Percentiles rank a stretch among this genome's conserved stretches.
Evolutionary conservation across 92 coral and sea anemone species (phyloP).

Genomic region (Scolanthus callimorphus): DNA sequence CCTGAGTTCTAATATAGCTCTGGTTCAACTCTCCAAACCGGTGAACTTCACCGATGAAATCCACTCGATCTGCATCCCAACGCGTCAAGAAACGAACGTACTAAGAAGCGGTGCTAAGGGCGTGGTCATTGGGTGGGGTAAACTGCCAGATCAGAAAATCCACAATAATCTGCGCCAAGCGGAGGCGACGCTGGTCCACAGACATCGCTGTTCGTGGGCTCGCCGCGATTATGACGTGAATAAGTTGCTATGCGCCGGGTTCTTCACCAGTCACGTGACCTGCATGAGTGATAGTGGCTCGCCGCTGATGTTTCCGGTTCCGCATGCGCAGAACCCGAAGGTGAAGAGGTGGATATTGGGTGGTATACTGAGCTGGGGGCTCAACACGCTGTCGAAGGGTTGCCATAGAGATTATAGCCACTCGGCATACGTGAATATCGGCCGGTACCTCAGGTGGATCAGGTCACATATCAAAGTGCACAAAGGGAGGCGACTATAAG

Average conservation of each 20-base stretch:
- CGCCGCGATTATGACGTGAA: conserved; percentile 32
- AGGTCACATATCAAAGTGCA: conserved; percentile 36
- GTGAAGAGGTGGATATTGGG: conserved; percentile 69
- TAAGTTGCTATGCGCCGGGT: conserved; percentile 86
- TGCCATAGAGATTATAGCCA: conserved; percentile 68
- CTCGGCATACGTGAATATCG: conserved; percentile 71
- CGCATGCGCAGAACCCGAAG: conserved; percentile 18
- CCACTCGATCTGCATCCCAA: conserved; percentile 82
- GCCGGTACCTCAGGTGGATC: conserved; percentile 70
- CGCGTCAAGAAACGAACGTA: conserved; percentile 42
- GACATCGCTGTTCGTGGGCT: conserved; percentile 65
- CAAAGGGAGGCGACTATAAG: too few species aligned
- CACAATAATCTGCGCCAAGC: conserved; percentile 63
- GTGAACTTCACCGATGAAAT: conserved; percentile 56
- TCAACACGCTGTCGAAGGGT: conserved; percentile 44
- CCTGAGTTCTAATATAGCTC: conserved; percentile 70
- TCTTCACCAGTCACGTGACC: conserved; percentile 20
- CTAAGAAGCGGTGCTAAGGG: conserved; percentile 49
- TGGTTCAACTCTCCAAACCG: conserved; percentile 64
- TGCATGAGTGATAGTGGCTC: conserved; percentile 95
- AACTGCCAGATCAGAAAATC: conserved; percentile 37
- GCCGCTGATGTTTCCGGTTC: conserved; percentile 80
- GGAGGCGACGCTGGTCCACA: conserved; percentile 46
- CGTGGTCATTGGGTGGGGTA: conserved; percentile 83
- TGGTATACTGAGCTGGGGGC: conserved; percentile 93